Conservation (phyloP, 2,797 vertebrate species). For the Coregonus sp. region DNA sequence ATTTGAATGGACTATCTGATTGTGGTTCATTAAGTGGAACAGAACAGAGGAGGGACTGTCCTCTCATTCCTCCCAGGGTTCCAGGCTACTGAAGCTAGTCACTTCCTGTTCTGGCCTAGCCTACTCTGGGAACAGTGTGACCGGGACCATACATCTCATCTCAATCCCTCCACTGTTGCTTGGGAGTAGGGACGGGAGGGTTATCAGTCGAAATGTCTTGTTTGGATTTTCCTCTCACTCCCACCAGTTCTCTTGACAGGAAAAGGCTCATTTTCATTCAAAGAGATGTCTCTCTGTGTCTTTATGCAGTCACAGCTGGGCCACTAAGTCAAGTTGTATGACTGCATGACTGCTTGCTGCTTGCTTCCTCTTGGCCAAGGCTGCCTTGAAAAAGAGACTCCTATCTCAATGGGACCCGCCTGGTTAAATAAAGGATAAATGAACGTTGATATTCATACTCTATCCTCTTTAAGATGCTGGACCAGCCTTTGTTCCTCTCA, state of each 20-base stretch:
- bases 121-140: constrained; percentile 66
- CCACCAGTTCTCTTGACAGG: constrained; percentile 53
- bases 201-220: constrained; percentile 47
- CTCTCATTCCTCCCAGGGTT: constrained; percentile 61
- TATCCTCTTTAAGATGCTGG: neutral
- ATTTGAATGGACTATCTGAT: constrained; percentile 72
- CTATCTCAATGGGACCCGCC: too few species aligned
- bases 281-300: constrained; percentile 53
- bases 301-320: constrained; percentile 73
- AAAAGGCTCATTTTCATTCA: constrained; percentile 67
- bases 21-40: constrained; percentile 66
- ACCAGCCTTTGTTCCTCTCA: neutral
- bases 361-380: neutral
- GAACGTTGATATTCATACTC: too few species aligned
- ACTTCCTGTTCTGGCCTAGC: constrained; percentile 72
- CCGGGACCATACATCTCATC: constrained; percentile 72
- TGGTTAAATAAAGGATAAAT: too few species aligned
- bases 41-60: constrained; percentile 77
- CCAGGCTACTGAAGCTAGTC: constrained; percentile 48
- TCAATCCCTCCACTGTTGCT: constrained; percentile 79
- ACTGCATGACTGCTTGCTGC: neutral
- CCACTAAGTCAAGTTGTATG: constrained; percentile 5
- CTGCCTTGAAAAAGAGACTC: too few species aligned
- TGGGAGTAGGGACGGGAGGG: constrained; percentile 47
- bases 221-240: constrained; percentile 7